A percentile compares a stretch with the other conserved stretches of the same genome.
phyloP scores from a whole-genome alignment of 2,888 invertebrate species.

The Leptarthrus brevirostris region DNA sequence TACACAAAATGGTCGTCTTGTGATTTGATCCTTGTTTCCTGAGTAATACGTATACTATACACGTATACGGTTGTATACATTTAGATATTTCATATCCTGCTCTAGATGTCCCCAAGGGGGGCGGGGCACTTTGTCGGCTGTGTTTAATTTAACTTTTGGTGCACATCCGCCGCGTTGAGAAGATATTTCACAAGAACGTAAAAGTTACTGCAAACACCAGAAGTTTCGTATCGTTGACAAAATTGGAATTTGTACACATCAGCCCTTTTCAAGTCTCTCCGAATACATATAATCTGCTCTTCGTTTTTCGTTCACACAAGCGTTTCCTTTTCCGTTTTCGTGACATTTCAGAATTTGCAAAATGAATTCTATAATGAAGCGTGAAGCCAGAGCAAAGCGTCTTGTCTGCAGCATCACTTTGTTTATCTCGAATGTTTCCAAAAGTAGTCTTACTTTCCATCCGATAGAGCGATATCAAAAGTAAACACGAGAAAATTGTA shows the following conservation, averaged over 20 bases:
- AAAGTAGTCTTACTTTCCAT: too few species aligned
- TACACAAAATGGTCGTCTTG: slow-evolving; percentile 11
- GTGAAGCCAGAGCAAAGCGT: too few species aligned
- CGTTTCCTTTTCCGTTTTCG: slow-evolving; percentile 28
- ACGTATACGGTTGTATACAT: not conserved
- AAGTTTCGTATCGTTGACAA: slow-evolving; percentile 33
- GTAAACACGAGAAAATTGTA: too few species aligned
- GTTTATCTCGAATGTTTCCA: too few species aligned
- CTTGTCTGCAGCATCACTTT: too few species aligned
- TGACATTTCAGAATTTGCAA: slow-evolving; percentile 38
- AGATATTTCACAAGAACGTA: slow-evolving; percentile 14
- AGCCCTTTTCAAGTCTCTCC: slow-evolving; percentile 16
- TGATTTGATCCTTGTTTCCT: not conserved
- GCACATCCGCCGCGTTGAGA: slow-evolving; percentile 1
- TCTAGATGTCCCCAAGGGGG: not conserved
- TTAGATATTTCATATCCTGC: not conserved
- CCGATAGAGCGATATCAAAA: too few species aligned
- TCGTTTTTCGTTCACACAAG: not conserved
- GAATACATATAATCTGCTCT: slow-evolving; percentile 22
- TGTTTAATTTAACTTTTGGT: slow-evolving; percentile 39
- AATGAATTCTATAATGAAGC: slow-evolving; percentile 29
- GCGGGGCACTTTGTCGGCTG: not conserved
- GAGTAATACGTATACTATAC: not conserved
- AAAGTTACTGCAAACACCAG: not conserved
- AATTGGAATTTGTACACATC: slow-evolving; percentile 39